These are phyloP conservation scores for Periophthalmus modestus DNA, from an alignment of 2,113 vertebrate genomes.

Conservation along the genomic window DNA sequence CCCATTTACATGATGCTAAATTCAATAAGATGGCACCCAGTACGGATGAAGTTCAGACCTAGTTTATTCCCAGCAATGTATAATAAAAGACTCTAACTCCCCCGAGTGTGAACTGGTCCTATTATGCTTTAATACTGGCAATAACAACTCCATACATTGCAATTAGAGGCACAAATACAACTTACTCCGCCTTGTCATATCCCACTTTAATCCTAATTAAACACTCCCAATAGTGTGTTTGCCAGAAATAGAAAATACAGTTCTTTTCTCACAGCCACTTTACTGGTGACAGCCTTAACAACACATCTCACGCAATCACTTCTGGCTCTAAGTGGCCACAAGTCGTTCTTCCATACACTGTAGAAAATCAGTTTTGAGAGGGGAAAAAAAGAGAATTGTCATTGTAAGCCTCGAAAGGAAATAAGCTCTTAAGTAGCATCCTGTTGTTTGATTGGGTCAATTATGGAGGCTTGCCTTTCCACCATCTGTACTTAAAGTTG, in stretches of 20 bases:
- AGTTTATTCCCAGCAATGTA: too few relatives aligned
- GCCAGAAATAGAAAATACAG: slow-evolving; percentile 27
- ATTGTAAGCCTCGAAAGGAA: slow-evolving; percentile 34
- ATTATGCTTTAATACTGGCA: slow-evolving; percentile 1
- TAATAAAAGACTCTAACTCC: neutral
- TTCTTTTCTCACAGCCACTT: slow-evolving; percentile 17
- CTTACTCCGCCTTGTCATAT: slow-evolving; percentile 1
- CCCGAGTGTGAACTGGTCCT: neutral
- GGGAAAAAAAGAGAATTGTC: neutral
- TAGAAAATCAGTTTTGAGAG: neutral
- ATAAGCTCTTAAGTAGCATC: slow-evolving; percentile 44
- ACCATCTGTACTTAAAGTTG: slow-evolving; percentile 29
- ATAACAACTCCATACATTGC: neutral
- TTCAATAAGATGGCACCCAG: too few relatives aligned
- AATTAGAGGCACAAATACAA: neutral
- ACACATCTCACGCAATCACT: slow-evolving; percentile 38
- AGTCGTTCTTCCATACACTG: slow-evolving; percentile 21
- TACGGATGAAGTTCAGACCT: too few relatives aligned
- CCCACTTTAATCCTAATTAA: slow-evolving; percentile 27
- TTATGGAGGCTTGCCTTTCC: slow-evolving; percentile 33
- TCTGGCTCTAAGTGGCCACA: slow-evolving; percentile 19
- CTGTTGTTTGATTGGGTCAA: slow-evolving; percentile 40
- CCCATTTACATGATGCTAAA: too few relatives aligned
- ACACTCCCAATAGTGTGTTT: slow-evolving; percentile 16
- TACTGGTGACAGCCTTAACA: slow-evolving; percentile 22